Evolutionary conservation across 2,797 vertebrate species (phyloP).

Genomic region (Mustela erminea): DNA sequence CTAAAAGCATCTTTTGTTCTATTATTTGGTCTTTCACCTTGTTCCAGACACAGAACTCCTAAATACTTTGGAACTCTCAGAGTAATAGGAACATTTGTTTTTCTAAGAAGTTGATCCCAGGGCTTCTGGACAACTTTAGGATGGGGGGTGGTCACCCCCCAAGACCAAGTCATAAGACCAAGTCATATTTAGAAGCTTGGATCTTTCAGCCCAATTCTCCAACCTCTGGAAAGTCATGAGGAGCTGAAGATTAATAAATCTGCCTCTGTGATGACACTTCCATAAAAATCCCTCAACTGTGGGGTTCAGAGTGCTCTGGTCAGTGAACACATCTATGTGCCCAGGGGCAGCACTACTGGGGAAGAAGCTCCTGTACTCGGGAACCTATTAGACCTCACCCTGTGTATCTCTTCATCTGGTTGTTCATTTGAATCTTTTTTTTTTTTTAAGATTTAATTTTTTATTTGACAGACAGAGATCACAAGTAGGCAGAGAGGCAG

Average conservation of each 20-base stretch:
- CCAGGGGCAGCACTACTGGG: not conserved
- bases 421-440: not conserved
- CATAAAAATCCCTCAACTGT: not conserved
- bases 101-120: not conserved
- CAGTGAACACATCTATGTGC: not conserved
- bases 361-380: not conserved
- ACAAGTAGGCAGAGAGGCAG: too few species aligned
- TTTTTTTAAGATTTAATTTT: too few species aligned
- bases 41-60: not conserved
- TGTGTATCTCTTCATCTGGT: not conserved
- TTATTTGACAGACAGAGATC: too few species aligned
- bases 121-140: not conserved
- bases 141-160: not conserved
- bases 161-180: not conserved
- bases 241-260: not conserved
- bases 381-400: not conserved
- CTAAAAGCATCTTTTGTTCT: not conserved
- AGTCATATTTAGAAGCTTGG: not conserved
- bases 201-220: not conserved
- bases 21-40: not conserved
- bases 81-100: not conserved
- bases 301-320: too few species aligned
- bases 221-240: not conserved
- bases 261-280: not conserved
- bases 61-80: not conserved